Evolutionary conservation across 2,888 invertebrate genomes (phyloP).

Genomic region (Amphiduros pacificus): DNA sequence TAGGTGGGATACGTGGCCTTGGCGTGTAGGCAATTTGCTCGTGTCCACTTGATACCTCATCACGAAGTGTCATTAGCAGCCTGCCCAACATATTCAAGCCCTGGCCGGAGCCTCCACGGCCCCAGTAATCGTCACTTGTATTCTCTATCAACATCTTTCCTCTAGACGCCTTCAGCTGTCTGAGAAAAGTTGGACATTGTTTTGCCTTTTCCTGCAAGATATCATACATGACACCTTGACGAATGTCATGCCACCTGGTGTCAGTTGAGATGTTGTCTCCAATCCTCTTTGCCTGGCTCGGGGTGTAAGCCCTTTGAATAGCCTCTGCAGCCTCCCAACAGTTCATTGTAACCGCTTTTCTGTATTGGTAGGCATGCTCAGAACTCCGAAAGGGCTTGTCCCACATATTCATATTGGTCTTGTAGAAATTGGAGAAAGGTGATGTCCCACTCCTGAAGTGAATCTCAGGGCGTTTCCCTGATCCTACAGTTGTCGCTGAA

Average conservation of each 20-base stretch:
- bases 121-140: neutral
- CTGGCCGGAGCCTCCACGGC: neutral
- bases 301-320: neutral
- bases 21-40: neutral
- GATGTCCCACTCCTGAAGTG: neutral
- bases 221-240: neutral
- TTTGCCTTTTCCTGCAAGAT: neutral
- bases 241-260: conserved; percentile 1
- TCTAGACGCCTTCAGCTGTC: neutral
- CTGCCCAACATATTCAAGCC: no score
- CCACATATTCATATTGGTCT: neutral
- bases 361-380: neutral
- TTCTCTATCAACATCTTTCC: neutral
- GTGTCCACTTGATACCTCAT: neutral
- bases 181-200: neutral
- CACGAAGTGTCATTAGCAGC: neutral
- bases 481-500: no score
- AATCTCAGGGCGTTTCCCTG: no score
- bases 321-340: neutral
- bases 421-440: neutral
- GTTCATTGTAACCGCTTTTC: neutral
- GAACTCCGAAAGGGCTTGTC: neutral
- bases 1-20: neutral
- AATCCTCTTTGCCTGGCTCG: neutral
- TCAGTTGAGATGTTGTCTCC: neutral